These are phyloP conservation scores for Lonchura striata DNA, from an alignment of 2,113 vertebrate genomes.

Conservation along the genomic window DNA sequence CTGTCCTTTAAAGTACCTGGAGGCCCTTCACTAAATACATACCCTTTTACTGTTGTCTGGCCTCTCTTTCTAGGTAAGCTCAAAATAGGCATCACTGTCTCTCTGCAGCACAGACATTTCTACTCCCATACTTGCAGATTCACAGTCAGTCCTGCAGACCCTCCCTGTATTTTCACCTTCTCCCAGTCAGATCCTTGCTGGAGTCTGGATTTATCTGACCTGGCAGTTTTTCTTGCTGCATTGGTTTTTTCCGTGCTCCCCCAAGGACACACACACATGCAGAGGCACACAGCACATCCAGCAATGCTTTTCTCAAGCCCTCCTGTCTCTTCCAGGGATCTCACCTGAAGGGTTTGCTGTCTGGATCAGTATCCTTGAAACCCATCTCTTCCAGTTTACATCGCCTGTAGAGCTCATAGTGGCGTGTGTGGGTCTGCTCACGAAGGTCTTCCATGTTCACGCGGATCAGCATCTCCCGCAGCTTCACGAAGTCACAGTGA, in stretches of 20 bases:
- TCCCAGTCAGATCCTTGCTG: background rate
- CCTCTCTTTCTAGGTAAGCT: background rate
- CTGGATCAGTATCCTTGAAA: constrained; percentile 97
- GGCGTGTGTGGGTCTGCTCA: constrained; percentile 94
- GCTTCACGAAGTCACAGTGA: constrained; percentile 97
- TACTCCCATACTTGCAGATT: background rate
- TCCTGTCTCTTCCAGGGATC: background rate
- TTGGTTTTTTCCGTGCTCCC: background rate
- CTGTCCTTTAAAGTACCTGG: background rate
- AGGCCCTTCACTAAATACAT: background rate
- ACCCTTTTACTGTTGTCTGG: background rate
- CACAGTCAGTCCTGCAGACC: background rate
- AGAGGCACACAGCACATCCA: fast-evolving
- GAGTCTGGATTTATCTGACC: background rate
- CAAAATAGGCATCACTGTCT: background rate
- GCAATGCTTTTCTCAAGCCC: background rate
- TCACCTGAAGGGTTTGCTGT: constrained; percentile 98
- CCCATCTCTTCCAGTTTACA: constrained; percentile 99
- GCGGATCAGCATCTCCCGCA: constrained; percentile 96
- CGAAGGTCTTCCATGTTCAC: constrained; percentile 99
- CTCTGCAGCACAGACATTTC: background rate
- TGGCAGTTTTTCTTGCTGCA: constrained; percentile 26
- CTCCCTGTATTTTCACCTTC: background rate
- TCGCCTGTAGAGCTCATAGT: constrained; percentile 96
- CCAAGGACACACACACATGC: background rate